Evolutionary conservation across 2,113 vertebrate species (phyloP), one percentile per base, ranked within the genome.

Genomic region (Bubo scandiacus): DNA sequence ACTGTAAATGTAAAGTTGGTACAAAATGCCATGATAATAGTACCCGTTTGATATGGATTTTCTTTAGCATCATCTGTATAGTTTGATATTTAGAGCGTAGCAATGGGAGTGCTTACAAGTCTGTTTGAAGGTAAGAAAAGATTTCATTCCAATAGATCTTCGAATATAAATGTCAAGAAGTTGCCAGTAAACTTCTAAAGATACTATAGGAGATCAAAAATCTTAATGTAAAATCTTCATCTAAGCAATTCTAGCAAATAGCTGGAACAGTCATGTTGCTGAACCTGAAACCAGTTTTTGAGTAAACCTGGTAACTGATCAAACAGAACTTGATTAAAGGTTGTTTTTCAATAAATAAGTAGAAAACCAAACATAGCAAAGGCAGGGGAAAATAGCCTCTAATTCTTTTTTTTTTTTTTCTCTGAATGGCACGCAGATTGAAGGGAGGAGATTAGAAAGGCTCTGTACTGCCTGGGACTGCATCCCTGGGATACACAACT

Each of bases 401-500:
- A 1, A 63, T 85, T 82, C 7, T 1, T 19, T 1, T 16, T 81
- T 70, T 38, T 38, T 38, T 43, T 47, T 47, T 47, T 47, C 15
- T 19, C 20, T 52, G 11, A 47, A 5, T 5, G 5, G 26, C 26
- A 6, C 6, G 21, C 5, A 17, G 15, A 21, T 25, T 15, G 14
- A 45, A 40, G 51, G 43, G 57, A 11, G 6, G 58, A 47, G 57
- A 6, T 47, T 18, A 5, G 20, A 10, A 47, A 12, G 38, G 19
- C 26, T 40, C 29, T 23, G 45, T 19, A 4, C 27, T 55, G 55
- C 47, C 34, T 40, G 55, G 38, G 29, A 1, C 12, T 21, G 70
- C 13, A 2, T 22, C 20, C 20, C 3, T 1, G 1, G 22, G 11
- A 6, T 1, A 1, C 7, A 0, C 2, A 27, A 1, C 34, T 70